These are phyloP conservation scores for Thaumetopoea pityocampa DNA, from an alignment of 1,140 invertebrate genomes.

Conservation along the genomic window DNA sequence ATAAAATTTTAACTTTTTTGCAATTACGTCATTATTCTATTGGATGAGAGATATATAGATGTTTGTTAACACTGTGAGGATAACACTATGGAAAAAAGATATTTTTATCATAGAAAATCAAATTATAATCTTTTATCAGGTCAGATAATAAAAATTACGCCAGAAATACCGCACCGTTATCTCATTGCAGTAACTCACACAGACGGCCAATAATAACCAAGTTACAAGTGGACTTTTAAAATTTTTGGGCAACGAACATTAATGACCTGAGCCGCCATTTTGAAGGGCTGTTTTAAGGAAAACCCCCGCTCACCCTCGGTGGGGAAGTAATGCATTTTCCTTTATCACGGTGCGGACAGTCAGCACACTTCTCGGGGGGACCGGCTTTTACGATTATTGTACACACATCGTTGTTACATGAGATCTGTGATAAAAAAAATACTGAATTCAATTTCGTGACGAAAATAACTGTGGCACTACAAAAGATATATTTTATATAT, in stretches of 20 bases:
- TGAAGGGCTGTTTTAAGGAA: conserved; percentile 58
- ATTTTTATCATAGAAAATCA: background rate
- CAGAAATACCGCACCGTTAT: conserved; percentile 6
- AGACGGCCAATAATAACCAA: conserved; percentile 45
- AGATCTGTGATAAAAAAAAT: conserved; percentile 50
- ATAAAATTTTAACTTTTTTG: no score
- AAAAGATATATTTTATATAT: conserved; percentile 2
- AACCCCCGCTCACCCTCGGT: conserved; percentile 43
- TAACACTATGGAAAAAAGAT: background rate
- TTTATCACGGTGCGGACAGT: conserved; percentile 66
- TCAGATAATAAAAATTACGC: conserved; percentile 5
- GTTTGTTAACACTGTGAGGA: background rate
- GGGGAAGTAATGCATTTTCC: conserved; percentile 72
- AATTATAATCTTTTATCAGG: background rate
- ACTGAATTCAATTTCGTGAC: conserved; percentile 27
- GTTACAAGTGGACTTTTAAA: conserved; percentile 61
- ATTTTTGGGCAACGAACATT: conserved; percentile 55
- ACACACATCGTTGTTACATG: conserved; percentile 43
- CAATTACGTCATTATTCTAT: no score
- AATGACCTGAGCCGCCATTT: conserved; percentile 59
- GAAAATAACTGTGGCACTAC: conserved; percentile 19
- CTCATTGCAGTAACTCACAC: conserved; percentile 21
- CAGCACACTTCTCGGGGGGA: conserved; percentile 58
- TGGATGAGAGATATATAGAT: background rate
- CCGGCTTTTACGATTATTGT: conserved; percentile 69